Conservation (phyloP, 1,140 invertebrate genomes). For the Hyles euphorbiae region DNA sequence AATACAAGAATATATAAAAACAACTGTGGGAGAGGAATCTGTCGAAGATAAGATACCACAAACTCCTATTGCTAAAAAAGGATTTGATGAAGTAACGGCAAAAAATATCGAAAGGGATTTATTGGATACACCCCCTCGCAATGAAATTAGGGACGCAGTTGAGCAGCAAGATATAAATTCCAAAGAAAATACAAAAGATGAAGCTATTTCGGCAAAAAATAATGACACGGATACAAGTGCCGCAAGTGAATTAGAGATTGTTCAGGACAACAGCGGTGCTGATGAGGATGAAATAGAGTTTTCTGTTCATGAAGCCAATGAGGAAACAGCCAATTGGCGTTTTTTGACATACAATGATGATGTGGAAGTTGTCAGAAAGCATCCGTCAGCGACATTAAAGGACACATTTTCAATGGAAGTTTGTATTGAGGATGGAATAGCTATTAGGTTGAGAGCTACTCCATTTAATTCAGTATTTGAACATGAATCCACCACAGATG, state of each 20-base stretch:
- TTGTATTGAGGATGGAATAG: conserved; percentile 57
- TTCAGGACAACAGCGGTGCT: conserved; percentile 27
- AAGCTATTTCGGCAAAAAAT: conserved; percentile 20
- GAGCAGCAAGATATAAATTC: background rate
- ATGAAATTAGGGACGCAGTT: background rate
- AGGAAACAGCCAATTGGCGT: conserved; percentile 48
- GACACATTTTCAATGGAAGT: conserved; percentile 62
- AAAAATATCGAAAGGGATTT: conserved; percentile 65
- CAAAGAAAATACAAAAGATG: conserved; percentile 8
- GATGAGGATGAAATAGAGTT: conserved; percentile 48
- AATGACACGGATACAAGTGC: conserved; percentile 26
- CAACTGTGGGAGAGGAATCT: conserved; percentile 15
- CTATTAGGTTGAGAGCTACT: conserved; percentile 51
- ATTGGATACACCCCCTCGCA: conserved; percentile 33
- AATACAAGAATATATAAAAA: conserved; percentile 58
- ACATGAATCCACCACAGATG: conserved; percentile 22
- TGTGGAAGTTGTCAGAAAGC: conserved; percentile 24
- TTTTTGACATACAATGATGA: conserved; percentile 37
- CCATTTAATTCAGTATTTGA: conserved; percentile 37
- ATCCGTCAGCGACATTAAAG: conserved; percentile 39
- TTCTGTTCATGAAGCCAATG: conserved; percentile 45
- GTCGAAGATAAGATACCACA: conserved; percentile 39
- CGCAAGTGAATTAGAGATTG: conserved; percentile 27
- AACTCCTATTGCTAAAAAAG: conserved; percentile 55
- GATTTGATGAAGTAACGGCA: conserved; percentile 62